phyloP scores from a whole-genome alignment of 2,888 invertebrate genomes.

The Drosophila stalkeri region DNA sequence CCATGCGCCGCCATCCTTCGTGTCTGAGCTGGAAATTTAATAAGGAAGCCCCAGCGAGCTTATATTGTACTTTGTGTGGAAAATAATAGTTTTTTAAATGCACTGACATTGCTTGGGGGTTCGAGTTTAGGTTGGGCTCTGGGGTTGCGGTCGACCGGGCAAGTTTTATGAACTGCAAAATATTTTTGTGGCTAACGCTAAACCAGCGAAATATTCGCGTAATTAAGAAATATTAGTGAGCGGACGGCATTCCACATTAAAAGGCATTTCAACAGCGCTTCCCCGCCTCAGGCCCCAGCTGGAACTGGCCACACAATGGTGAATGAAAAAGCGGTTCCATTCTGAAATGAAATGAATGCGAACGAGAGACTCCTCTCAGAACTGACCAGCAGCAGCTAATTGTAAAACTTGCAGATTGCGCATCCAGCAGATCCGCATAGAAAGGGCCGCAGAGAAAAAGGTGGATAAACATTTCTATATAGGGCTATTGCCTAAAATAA shows the following conservation, averaged over 20 bases:
- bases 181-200: conserved; percentile 50
- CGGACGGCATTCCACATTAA: conserved; percentile 63
- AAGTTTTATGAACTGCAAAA: conserved; percentile 68
- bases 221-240: conserved; percentile 81
- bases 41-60: conserved; percentile 79
- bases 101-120: conserved; percentile 46
- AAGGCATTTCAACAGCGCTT: conserved; percentile 38
- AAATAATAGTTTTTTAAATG: conserved; percentile 78
- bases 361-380: conserved; percentile 26
- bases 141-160: not conserved
- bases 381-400: conserved; percentile 29
- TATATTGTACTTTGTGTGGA: conserved; percentile 77
- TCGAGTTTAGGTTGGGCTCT: not conserved
- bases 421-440: conserved; percentile 11
- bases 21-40: conserved; percentile 69
- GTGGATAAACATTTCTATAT: conserved; percentile 1
- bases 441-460: not conserved
- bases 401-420: conserved; percentile 13
- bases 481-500: not conserved
- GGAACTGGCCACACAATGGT: conserved; percentile 26
- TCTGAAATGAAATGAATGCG: conserved; percentile 61
- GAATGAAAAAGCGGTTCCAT: conserved; percentile 61
- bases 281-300: conserved; percentile 13
- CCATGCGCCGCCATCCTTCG: conserved; percentile 52
- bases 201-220: conserved; percentile 67